These are phyloP conservation scores for Cryptus viduatorius DNA, from an alignment of 2,888 invertebrate genomes.

Conservation along the genomic window DNA sequence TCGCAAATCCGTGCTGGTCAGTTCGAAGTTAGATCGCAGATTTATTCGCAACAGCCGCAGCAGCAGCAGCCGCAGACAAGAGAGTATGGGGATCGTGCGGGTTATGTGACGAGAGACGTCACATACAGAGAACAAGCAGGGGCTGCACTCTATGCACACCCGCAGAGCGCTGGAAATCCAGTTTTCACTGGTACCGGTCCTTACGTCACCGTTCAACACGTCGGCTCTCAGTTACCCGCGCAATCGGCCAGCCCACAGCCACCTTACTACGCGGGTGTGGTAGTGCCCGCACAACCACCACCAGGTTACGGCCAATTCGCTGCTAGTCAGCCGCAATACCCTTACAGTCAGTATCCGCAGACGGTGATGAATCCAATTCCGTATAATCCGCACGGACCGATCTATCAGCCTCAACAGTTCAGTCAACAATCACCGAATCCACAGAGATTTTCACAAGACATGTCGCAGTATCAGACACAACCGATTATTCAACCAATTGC, in stretches of 20 bases:
- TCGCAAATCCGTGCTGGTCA: conserved; percentile 79
- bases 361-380: conserved; percentile 81
- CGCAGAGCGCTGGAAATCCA: conserved; percentile 77
- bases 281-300: conserved; percentile 76
- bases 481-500: conserved; percentile 83
- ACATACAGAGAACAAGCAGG: conserved; percentile 77
- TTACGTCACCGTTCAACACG: conserved; percentile 80
- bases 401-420: conserved; percentile 79
- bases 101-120: conserved; percentile 82
- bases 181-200: conserved; percentile 77
- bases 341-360: conserved; percentile 82
- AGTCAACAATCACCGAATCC: conserved; percentile 82
- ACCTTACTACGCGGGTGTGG: conserved; percentile 79
- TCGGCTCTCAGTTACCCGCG: conserved; percentile 76
- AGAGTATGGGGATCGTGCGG: conserved; percentile 79
- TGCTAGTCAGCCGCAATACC: conserved; percentile 75
- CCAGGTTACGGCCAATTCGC: conserved; percentile 75
- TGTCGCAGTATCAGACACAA: conserved; percentile 81
- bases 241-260: conserved; percentile 82
- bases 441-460: conserved; percentile 82
- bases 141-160: conserved; percentile 75
- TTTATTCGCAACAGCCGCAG: conserved; percentile 77
- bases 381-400: conserved; percentile 77
- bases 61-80: conserved; percentile 70
- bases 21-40: conserved; percentile 80